These are phyloP conservation scores for Helarctos malayanus DNA, from an alignment of 2,797 vertebrate species.

Conservation along the genomic window DNA sequence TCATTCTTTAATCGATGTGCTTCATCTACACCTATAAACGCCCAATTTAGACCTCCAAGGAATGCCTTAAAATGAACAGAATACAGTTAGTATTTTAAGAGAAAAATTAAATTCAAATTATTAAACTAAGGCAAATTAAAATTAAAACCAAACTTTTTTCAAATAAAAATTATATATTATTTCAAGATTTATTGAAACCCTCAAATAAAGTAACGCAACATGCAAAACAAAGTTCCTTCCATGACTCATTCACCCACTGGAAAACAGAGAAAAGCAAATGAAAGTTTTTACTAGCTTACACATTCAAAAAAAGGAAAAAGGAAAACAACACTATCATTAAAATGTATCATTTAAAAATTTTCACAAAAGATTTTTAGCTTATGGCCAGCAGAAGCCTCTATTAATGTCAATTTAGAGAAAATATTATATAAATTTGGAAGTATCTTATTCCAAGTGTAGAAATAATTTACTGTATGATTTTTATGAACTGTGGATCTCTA, in stretches of 20 bases:
- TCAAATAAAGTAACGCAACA: constrained; percentile 44
- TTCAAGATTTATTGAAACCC: constrained; percentile 9
- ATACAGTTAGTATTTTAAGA: constrained; percentile 48
- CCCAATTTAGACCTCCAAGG: constrained; percentile 97
- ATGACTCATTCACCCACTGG: constrained; percentile 20
- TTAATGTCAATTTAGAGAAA: constrained; percentile 29
- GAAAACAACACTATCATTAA: not conserved
- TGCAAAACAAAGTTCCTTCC: constrained; percentile 59
- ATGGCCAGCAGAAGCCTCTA: constrained; percentile 8
- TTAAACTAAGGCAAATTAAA: constrained; percentile 51
- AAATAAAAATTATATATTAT: not conserved
- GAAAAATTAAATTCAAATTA: constrained; percentile 39
- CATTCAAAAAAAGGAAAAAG: not conserved
- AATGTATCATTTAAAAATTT: not conserved
- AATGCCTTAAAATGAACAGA: constrained; percentile 93
- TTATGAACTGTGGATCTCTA: not conserved
- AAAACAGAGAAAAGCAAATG: not conserved
- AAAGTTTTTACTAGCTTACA: constrained; percentile 48
- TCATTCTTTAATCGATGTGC: constrained; percentile 99
- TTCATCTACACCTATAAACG: constrained; percentile 98
- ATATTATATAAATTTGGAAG: constrained; percentile 18
- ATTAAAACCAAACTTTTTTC: not conserved
- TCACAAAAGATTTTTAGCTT: not conserved
- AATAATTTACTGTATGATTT: not conserved
- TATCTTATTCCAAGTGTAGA: not conserved